These are phyloP conservation scores for Bagarius yarrelli DNA, from an alignment of 2,113 vertebrate genomes.

Conservation along the genomic window DNA sequence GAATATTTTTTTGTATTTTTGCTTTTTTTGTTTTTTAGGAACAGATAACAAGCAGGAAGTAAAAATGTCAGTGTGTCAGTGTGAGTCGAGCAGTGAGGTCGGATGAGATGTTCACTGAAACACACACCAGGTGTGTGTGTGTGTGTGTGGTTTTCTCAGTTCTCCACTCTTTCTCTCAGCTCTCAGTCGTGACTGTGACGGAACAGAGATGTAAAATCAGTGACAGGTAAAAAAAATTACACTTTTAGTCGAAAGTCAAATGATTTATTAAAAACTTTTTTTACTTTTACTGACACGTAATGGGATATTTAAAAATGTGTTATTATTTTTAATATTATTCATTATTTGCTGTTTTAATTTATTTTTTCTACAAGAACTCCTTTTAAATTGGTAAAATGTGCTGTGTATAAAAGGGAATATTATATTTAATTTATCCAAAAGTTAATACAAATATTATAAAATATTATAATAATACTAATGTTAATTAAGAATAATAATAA, in stretches of 20 bases:
- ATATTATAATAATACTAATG: too few species aligned
- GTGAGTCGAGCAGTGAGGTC: neutral
- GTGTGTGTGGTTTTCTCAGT: neutral
- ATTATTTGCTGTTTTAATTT: too few species aligned
- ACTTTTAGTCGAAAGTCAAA: too few species aligned
- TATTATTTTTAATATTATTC: too few species aligned
- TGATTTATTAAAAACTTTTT: too few species aligned
- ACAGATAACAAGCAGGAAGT: conserved; percentile 8
- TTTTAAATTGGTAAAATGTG: neutral
- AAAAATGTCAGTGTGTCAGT: conserved; percentile 17
- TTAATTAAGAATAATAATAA: too few species aligned
- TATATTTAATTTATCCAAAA: too few species aligned
- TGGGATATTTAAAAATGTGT: too few species aligned
- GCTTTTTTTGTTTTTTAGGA: conserved; percentile 11
- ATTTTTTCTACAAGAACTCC: neutral
- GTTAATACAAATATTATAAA: too few species aligned
- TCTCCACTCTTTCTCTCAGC: neutral
- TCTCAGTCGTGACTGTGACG: neutral
- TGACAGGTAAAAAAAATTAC: neutral
- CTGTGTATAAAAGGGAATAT: neutral
- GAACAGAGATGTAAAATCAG: neutral
- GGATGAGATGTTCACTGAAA: conserved; percentile 14
- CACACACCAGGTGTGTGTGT: neutral
- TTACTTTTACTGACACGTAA: too few species aligned
- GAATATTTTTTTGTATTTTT: neutral